These are phyloP conservation scores for Megaceryle alcyon DNA, from an alignment of 2,797 vertebrate genomes.

Conservation along the genomic window DNA sequence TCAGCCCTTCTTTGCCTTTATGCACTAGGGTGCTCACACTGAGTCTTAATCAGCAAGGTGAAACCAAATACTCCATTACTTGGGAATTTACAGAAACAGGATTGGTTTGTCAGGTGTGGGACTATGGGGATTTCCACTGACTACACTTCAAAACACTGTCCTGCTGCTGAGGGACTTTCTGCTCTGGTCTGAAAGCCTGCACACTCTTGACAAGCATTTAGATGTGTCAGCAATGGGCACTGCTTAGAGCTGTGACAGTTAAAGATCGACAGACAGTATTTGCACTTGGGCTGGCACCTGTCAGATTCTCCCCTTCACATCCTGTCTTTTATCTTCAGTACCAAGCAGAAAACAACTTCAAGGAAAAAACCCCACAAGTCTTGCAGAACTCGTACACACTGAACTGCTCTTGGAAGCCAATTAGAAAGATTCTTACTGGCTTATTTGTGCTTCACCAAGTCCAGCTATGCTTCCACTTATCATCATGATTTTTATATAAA, in stretches of 20 bases:
- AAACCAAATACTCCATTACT: neutral
- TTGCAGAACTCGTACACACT: neutral
- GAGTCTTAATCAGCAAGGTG: neutral
- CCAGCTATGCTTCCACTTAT: neutral
- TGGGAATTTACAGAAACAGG: neutral
- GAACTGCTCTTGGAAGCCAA: neutral
- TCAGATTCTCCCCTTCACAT: neutral
- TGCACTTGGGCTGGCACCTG: neutral
- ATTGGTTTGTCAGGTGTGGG: neutral
- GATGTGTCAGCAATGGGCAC: neutral
- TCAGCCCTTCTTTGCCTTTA: neutral
- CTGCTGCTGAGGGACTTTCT: neutral
- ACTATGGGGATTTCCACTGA: neutral
- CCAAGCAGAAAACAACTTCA: constrained; percentile 16
- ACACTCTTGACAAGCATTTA: rapidly evolving
- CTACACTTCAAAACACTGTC: neutral
- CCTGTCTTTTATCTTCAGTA: neutral
- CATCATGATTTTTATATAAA: neutral
- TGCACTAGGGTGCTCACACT: rapidly evolving
- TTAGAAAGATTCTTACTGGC: neutral
- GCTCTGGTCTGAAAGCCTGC: neutral
- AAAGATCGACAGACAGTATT: neutral
- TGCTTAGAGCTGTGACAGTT: neutral
- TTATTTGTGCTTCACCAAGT: neutral
- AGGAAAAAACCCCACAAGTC: neutral